Evolutionary conservation across 2,797 vertebrate species (phyloP).

Genomic region (Premnoplex brunnescens): DNA sequence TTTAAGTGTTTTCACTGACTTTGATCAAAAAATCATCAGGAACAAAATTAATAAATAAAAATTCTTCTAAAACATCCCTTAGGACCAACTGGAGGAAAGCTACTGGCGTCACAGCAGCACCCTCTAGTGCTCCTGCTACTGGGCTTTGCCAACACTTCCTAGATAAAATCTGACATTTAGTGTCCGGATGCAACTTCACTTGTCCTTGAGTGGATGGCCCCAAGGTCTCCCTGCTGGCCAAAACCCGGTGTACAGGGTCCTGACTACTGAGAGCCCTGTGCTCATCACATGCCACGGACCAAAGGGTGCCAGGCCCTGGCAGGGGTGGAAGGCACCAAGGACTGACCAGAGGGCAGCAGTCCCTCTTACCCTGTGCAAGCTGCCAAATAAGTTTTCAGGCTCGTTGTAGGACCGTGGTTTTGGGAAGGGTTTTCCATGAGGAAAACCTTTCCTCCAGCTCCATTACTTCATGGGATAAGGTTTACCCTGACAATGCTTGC

Average conservation of each 20-base stretch:
- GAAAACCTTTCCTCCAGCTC: background rate
- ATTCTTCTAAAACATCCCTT: background rate
- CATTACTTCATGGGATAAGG: background rate
- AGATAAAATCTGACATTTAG: background rate
- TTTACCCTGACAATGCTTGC: background rate
- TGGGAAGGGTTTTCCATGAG: background rate
- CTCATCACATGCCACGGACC: background rate
- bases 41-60: background rate
- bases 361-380: background rate
- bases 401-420: background rate
- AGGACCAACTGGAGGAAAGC: background rate
- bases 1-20: background rate
- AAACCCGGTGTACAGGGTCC: background rate
- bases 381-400: background rate
- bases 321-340: background rate
- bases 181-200: background rate
- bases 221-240: background rate
- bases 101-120: background rate
- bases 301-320: background rate
- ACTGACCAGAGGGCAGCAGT: fast-evolving
- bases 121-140: conserved; percentile 23
- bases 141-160: background rate
- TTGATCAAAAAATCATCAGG: background rate
- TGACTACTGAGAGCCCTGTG: background rate
- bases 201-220: background rate